Evolutionary conservation across 92 coral and sea anemone genomes (phyloP).

Genomic region (Porites cylindrica): DNA sequence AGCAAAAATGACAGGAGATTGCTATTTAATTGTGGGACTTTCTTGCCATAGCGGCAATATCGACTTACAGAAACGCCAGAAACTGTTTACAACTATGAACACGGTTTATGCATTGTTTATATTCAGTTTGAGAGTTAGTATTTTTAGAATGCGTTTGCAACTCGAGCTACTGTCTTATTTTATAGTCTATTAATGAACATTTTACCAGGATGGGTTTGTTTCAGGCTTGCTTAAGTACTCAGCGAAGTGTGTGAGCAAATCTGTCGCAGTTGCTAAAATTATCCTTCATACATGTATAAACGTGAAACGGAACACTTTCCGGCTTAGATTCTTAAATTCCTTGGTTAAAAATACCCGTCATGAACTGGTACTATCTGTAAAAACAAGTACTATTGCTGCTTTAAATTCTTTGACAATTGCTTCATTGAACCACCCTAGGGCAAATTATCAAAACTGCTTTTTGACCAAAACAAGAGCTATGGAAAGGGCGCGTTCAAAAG

Average conservation of each 20-base stretch:
- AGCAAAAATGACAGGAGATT: background rate
- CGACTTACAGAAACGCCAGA: too few relatives aligned
- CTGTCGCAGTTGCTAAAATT: background rate
- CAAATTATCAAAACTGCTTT: background rate
- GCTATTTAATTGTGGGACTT: background rate
- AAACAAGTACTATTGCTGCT: background rate
- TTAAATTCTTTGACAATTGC: background rate
- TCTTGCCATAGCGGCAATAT: too few relatives aligned
- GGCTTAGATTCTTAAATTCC: background rate
- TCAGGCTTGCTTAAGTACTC: background rate
- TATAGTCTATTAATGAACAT: too few relatives aligned
- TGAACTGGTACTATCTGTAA: background rate
- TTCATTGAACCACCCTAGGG: background rate
- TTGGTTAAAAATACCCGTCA: background rate
- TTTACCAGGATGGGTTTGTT: conserved; percentile 36
- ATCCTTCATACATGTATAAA: background rate
- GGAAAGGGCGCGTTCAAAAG: conserved; percentile 27
- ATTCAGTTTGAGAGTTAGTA: background rate
- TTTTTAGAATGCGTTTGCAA: background rate
- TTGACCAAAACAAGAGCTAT: background rate
- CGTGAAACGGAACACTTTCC: background rate
- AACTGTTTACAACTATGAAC: too few relatives aligned
- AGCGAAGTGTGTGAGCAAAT: background rate
- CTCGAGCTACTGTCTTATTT: background rate
- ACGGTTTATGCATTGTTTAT: too few relatives aligned